Evolutionary conservation across 2,797 vertebrate genomes (phyloP).

Genomic region (Emys orbicularis): DNA sequence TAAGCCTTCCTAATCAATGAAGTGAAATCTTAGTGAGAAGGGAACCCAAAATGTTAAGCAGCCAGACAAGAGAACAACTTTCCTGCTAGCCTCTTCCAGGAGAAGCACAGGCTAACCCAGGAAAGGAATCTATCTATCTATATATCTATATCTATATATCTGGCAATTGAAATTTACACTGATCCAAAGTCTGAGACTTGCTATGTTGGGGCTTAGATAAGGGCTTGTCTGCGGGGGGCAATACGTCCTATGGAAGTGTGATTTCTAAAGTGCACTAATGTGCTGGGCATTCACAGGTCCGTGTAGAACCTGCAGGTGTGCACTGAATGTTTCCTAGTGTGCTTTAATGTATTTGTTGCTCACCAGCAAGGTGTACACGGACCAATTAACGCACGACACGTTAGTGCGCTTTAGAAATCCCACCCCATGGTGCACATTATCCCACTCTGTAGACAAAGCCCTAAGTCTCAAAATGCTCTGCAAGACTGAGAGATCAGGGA

Average conservation of each 20-base stretch:
- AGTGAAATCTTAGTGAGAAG: accelerated
- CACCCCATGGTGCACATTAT: not conserved
- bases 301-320: not conserved
- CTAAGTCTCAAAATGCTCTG: not conserved
- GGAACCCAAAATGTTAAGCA: accelerated
- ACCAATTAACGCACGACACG: not conserved
- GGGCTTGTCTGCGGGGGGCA: too few relatives aligned
- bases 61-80: not conserved
- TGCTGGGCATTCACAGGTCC: not conserved
- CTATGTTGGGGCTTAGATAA: accelerated
- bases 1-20: not conserved
- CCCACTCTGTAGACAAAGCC: not conserved
- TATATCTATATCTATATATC: not conserved
- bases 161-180: not conserved
- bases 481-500: not conserved
- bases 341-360: not conserved
- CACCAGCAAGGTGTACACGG: not conserved
- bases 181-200: not conserved
- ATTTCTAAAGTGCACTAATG: not conserved
- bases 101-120: not conserved
- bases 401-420: not conserved
- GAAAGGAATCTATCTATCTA: not conserved
- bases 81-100: not conserved
- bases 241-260: not conserved
- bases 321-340: not conserved